Base-by-base conservation (phyloP, 2,113 vertebrate genomes). In the Salminus brasiliensis region DNA sequence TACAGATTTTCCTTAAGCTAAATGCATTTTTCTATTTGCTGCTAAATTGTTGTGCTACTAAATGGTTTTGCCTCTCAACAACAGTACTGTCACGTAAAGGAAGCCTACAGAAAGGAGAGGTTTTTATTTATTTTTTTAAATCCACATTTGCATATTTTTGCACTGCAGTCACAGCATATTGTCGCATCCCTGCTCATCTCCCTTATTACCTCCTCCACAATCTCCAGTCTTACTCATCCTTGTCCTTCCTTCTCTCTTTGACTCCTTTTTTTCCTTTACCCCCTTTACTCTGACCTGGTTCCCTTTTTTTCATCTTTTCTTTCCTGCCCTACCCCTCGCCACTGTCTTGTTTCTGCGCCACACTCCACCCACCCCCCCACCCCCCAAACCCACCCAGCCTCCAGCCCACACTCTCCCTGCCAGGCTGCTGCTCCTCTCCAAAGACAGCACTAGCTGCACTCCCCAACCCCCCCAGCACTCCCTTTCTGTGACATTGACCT, bases 401-500 rank as follows among this genome's bases (percentile, higher is more conserved):
- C 18, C 53, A 45, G 7, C 49, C 63, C 36, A 47, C 60, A 43
- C 2, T 45, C 29, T 70, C 72, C 67, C 53, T 60, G 57, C 62
- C 18, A 72, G 21, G 67, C 29, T 34, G 43, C 47, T 18, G 1
- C 25, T 49, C 29, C 47, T 55, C 18, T 53, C 69, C 32, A 71
- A 45, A 63, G n/a, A n/a, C 57, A 71, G 30, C 5, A 12, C 12
- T 59, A 16, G 7, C 39, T 57, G 75, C 76, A 36, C 52, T 74
- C 65, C 72, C 29, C 12, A 63, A 10, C 63, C 36, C 68, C n/a
- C 68, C 8, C 49, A 53, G 49, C 45, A 52, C 23, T 60, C 66
- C 70, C 41, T 79, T 62, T 75, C 47, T 78, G 76, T 85, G 84
- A 86, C 86, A 84, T 81, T 86, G 30, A 53, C 83, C 78, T 63